Conservation (phyloP, 2,888 invertebrate species). For the Exocentrus adspersus region DNA sequence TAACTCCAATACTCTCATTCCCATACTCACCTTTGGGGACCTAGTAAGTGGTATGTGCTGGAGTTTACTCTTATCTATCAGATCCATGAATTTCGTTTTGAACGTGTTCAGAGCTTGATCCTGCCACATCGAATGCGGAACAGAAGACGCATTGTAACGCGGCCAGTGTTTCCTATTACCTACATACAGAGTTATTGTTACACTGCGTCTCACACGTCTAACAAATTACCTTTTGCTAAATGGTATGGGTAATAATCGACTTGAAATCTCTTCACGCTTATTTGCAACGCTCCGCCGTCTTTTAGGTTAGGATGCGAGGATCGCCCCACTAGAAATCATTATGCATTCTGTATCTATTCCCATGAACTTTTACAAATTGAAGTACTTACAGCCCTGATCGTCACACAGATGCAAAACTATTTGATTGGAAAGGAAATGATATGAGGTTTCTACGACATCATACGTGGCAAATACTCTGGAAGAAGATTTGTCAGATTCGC, state of each 20-base stretch:
- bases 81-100: constrained; percentile 78
- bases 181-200: constrained; percentile 24
- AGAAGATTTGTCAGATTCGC: constrained; percentile 62
- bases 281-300: constrained; percentile 93
- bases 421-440: constrained; percentile 92
- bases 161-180: constrained; percentile 93
- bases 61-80: constrained; percentile 72
- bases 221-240: constrained; percentile 75
- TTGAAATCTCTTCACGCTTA: constrained; percentile 86
- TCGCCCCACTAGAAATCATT: constrained; percentile 74
- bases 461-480: constrained; percentile 81
- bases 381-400: constrained; percentile 82
- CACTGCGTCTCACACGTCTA: neutral
- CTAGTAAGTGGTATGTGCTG: constrained; percentile 66
- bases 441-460: constrained; percentile 97
- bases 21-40: constrained; percentile 47
- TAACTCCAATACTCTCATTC: too few relatives aligned
- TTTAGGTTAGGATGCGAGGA: constrained; percentile 85
- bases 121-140: constrained; percentile 87
- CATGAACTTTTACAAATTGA: too few relatives aligned
- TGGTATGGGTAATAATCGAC: constrained; percentile 98
- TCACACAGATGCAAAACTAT: constrained; percentile 97
- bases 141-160: constrained; percentile 80
- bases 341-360: too few relatives aligned
- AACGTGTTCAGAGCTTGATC: constrained; percentile 85